These are phyloP conservation scores for Corynorhinus townsendii DNA, from an alignment of 2,113 vertebrate genomes.

Conservation along the genomic window DNA sequence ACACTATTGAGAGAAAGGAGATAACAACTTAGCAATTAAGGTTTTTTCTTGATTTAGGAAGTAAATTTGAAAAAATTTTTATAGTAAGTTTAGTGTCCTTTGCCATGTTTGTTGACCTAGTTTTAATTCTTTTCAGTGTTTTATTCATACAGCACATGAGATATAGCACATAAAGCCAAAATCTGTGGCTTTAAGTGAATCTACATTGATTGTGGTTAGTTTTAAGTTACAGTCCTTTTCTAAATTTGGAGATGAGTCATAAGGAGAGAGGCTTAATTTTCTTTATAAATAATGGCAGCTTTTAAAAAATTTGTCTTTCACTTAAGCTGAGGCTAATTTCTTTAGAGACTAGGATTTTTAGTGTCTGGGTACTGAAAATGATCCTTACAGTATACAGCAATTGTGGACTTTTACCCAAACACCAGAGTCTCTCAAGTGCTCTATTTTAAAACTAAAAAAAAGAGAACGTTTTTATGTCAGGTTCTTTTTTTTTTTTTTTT, in stretches of 20 bases:
- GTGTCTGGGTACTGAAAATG: not conserved
- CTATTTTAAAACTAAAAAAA: not conserved
- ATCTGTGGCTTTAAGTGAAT: not conserved
- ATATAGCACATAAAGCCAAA: too few species aligned
- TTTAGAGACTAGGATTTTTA: not conserved
- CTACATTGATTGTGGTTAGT: not conserved
- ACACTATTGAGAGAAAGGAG: not conserved
- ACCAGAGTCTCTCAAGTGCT: not conserved
- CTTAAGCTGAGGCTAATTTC: not conserved
- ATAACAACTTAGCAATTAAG: not conserved
- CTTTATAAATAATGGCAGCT: constrained; percentile 10
- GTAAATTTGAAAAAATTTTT: not conserved
- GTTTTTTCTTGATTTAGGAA: constrained; percentile 19
- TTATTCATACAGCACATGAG: not conserved
- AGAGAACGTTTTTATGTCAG: not conserved
- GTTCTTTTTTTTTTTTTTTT: not conserved
- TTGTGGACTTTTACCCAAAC: not conserved
- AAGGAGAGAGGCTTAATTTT: not conserved
- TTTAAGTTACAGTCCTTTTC: constrained; percentile 21
- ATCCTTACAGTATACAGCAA: not conserved
- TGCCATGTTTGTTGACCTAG: not conserved
- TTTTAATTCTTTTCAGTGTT: not conserved
- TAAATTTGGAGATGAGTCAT: constrained; percentile 33
- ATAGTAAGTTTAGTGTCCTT: not conserved
- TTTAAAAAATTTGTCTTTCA: constrained; percentile 21